Evolutionary conservation across 2,113 vertebrate genomes (phyloP), one percentile per base, ranked within the genome.

Genomic region (Actenoides hombroni): DNA sequence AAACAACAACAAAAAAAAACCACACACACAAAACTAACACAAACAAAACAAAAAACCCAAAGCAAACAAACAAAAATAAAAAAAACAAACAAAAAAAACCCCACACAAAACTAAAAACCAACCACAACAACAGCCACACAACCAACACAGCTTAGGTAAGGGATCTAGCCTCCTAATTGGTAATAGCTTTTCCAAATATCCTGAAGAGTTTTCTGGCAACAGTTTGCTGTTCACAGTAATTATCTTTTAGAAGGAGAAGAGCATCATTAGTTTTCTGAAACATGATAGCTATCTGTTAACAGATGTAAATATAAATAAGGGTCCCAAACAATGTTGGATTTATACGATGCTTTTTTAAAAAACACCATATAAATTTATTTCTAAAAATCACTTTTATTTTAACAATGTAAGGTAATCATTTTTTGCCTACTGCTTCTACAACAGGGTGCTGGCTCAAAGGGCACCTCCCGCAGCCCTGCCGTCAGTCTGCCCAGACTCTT

Each of bases 211-310:
- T 85, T 73, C 78, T 68, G 73, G 29, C 33, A 92, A 64, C 29
- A n/a, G 39, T 35, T 76, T 86, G 25, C 49, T 88, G 31, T 57
- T 92, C 71, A 76, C 23, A 87, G 56, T 51, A 94, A 76, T 87
- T 89, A 85, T 28, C 31, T 76, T 93, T 81, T 60, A 84, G 64
- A 92, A 90, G 73, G 26, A 87, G 48, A 82, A 94, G 86, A 91
- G 28, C 20, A 53, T 75, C 44, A 69, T 80, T 89, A 73, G 26
- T 91, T 86, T 81, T 19, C 37, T 83, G 40, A 86, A 82, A 82
- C 53, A 51, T 33, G 64, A 88, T 10, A 42, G 29, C 25, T 86
- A 69, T 63, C 68, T 86, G 57, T 57, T 86, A 75, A 75, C 26
- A 60, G 60, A 16, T 8, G 7, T 56, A 94, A 94, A 86, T 28